Conservation (phyloP, 2,888 invertebrate species). For the Apeira syringaria region DNA sequence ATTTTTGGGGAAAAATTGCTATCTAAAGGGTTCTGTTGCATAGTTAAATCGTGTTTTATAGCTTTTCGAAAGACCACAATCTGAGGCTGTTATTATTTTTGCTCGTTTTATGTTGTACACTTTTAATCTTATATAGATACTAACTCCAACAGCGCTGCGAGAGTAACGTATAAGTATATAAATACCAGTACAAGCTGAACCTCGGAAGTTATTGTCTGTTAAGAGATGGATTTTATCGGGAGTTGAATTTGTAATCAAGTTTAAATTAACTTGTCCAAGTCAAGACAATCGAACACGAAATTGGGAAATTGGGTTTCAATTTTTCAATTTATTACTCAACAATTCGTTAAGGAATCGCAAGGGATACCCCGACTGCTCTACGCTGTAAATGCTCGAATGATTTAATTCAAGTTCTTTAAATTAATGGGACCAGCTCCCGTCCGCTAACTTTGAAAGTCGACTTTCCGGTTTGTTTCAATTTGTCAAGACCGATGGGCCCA, state of each 20-base stretch:
- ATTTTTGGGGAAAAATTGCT: slow-evolving; percentile 66
- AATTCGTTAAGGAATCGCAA: slow-evolving; percentile 47
- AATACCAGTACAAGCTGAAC: slow-evolving; percentile 16
- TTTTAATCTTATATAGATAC: slow-evolving; percentile 24
- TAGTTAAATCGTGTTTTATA: slow-evolving; percentile 36
- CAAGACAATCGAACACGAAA: slow-evolving; percentile 34
- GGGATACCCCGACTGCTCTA: slow-evolving; percentile 49
- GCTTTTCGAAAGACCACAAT: slow-evolving; percentile 32
- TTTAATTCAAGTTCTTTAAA: slow-evolving; percentile 74
- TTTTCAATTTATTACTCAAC: slow-evolving; percentile 54
- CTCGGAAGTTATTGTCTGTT: slow-evolving; percentile 29
- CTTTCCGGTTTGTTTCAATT: slow-evolving; percentile 76
- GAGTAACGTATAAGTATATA: slow-evolving; percentile 22
- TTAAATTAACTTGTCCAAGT: slow-evolving; percentile 31
- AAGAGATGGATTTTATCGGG: slow-evolving; percentile 24
- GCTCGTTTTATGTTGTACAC: slow-evolving; percentile 18
- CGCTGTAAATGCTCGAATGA: slow-evolving; percentile 59
- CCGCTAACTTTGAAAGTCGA: slow-evolving; percentile 63
- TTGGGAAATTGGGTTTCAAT: slow-evolving; percentile 40
- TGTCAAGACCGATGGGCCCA: slow-evolving; percentile 69
- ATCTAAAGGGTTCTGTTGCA: slow-evolving; percentile 56
- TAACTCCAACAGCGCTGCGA: slow-evolving; percentile 20
- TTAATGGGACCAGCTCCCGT: slow-evolving; percentile 68
- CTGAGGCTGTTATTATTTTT: slow-evolving; percentile 24
- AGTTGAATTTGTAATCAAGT: slow-evolving; percentile 27